Evolutionary conservation across 2,797 vertebrate species (phyloP).

Genomic region (Pyrocephalus nanus): DNA sequence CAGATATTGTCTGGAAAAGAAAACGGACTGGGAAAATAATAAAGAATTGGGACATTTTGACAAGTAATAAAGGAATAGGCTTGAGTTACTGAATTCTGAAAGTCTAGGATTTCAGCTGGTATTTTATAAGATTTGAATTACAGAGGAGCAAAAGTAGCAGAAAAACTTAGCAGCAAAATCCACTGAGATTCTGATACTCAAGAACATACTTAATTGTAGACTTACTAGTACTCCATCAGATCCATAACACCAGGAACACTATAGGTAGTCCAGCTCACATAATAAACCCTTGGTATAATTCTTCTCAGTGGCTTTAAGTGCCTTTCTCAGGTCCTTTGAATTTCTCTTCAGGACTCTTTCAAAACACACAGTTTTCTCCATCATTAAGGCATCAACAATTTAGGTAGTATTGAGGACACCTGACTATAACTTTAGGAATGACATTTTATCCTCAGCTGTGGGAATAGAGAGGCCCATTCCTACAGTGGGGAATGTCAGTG

Average conservation of each 20-base stretch:
- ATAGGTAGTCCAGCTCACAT: not conserved
- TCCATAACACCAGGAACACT: not conserved
- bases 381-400: not conserved
- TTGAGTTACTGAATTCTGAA: not conserved
- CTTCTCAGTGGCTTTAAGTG: not conserved
- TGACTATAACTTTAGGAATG: not conserved
- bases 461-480: not conserved
- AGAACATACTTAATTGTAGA: not conserved
- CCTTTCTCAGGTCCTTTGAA: not conserved
- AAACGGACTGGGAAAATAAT: slow-evolving; percentile 9
- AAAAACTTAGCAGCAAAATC: not conserved
- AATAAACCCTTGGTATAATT: not conserved
- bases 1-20: slow-evolving; percentile 45
- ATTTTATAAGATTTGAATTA: not conserved
- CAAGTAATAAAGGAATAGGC: not conserved
- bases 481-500: not conserved
- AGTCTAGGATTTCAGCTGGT: not conserved
- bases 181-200: not conserved
- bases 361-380: not conserved
- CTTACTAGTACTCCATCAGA: not conserved
- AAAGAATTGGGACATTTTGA: not conserved
- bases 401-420: not conserved
- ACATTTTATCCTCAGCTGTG: not conserved
- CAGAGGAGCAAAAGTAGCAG: not conserved
- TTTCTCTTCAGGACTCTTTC: not conserved